phyloP scores from a whole-genome alignment of 2,797 vertebrate genomes.

The Myotis findleyi region DNA sequence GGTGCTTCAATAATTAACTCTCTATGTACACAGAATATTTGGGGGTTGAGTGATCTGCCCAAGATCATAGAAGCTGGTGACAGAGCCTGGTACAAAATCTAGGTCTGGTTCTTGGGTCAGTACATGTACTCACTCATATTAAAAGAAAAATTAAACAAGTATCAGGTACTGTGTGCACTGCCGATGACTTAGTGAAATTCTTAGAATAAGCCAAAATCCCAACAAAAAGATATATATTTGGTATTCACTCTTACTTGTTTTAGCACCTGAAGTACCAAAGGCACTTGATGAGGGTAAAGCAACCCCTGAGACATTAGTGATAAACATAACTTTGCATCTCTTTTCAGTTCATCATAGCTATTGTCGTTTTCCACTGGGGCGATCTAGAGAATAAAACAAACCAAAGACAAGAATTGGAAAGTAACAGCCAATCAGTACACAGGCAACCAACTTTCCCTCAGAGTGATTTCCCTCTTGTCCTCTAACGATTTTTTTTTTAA shows the following conservation, averaged over 20 bases:
- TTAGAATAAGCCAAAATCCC: neutral
- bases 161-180: neutral
- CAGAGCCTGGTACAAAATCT: neutral
- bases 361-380: conserved; percentile 98
- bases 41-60: neutral
- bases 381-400: conserved; percentile 88
- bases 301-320: conserved; percentile 98
- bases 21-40: neutral
- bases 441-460: neutral
- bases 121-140: neutral
- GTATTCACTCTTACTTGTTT: conserved; percentile 90
- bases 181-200: neutral
- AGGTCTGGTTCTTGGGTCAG: conserved; percentile 33
- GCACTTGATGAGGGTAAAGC: conserved; percentile 96
- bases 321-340: conserved; percentile 97
- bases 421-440: neutral
- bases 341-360: conserved; percentile 98
- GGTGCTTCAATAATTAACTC: neutral
- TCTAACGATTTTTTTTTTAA: neutral
- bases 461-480: neutral
- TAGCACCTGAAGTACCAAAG: conserved; percentile 94
- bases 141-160: conserved; percentile 32
- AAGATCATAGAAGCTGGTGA: neutral
- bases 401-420: neutral
- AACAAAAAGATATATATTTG: neutral